Base-by-base conservation (phyloP, 2,113 vertebrate species). In the Catharus minimus region DNA sequence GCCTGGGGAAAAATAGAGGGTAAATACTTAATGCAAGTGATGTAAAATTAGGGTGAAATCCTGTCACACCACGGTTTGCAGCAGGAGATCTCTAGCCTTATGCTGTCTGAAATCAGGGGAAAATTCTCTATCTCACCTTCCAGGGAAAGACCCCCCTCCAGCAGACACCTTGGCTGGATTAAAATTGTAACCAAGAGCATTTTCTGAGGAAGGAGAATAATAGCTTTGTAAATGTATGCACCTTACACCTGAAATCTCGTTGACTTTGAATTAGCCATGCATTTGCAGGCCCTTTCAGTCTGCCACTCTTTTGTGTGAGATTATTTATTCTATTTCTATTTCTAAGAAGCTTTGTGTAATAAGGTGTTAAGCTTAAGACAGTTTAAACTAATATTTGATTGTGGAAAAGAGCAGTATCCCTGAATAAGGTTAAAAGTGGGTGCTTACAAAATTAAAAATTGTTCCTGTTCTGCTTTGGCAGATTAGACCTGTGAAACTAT, bases 311-410 rank as follows among this genome's bases (percentile, higher is more conserved):
- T 89, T 92, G 71, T 90, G 58, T 26, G 66, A 78, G 74, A 92
- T 93, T 89, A 92, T 90, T 95, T 93, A 95, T 93, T 91, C 91
- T 83, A 90, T 79, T 94, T 74, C 79, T 57, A 11, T 81, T 93
- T 87, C 88, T 95, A 95, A 95, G 93, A 82, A 82, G 95, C 88
- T 95, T 93, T 94, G 86, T 95, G 73, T 92, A 95, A 92, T 94
- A 92, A 90, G 80, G 83, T 82, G 69, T 75, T 90, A 93, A 90
- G 58, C 92, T 89, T 47, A 55, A 82, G 71, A 90, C 30, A 83
- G 73, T 88, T 95, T 86, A 88, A 94, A 95, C 76, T 93, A 93
- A 85, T 94, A 90, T 95, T 96, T 96, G 86, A 82, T 93, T 82
- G 75, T 56, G 55, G 58, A 58, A 95, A 47, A 66, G 58, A 62